Percentiles rank a stretch among this genome's conserved stretches.
Evolutionary conservation across 1,140 invertebrate species (phyloP).

Genomic region (Tetraneura akinire): DNA sequence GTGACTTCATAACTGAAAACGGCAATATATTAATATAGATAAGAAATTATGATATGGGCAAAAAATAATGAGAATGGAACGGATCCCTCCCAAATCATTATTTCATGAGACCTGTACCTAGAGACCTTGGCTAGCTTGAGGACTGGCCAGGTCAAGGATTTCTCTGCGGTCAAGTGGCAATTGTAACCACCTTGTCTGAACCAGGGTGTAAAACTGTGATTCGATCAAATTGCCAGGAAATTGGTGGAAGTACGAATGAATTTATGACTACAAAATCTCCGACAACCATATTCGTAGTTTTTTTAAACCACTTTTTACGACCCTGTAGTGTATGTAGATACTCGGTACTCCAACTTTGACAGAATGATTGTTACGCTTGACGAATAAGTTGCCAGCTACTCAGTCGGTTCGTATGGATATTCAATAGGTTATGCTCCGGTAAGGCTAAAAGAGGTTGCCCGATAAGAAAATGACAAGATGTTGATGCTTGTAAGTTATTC

Average conservation of each 20-base stretch:
- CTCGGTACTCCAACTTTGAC: constrained; percentile 56
- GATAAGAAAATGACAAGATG: constrained; percentile 54
- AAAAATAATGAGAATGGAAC: too few relatives aligned
- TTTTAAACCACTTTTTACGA: constrained; percentile 55
- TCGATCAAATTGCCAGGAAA: constrained; percentile 54
- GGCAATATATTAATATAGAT: too few relatives aligned
- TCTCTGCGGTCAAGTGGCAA: constrained; percentile 55
- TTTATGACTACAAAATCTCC: constrained; percentile 54
- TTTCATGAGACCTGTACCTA: too few relatives aligned
- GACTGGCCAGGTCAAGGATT: constrained; percentile 52
- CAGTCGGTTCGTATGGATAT: not conserved
- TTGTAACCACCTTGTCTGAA: constrained; percentile 48
- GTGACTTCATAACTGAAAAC: too few relatives aligned
- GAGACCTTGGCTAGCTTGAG: constrained; percentile 33
- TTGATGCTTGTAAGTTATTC: constrained; percentile 49
- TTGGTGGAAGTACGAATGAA: constrained; percentile 39
- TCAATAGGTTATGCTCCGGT: not conserved
- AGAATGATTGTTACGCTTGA: constrained; percentile 34
- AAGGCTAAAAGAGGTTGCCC: constrained; percentile 43
- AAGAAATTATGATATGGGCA: too few relatives aligned
- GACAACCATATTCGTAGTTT: constrained; percentile 33
- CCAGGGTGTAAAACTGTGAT: constrained; percentile 54
- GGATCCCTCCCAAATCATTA: too few relatives aligned
- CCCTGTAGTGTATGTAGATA: constrained; percentile 57
- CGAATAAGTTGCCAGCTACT: constrained; percentile 55